Evolutionary conservation across 2,797 vertebrate genomes (phyloP).

Genomic region (Pyrrhura leucotis): DNA sequence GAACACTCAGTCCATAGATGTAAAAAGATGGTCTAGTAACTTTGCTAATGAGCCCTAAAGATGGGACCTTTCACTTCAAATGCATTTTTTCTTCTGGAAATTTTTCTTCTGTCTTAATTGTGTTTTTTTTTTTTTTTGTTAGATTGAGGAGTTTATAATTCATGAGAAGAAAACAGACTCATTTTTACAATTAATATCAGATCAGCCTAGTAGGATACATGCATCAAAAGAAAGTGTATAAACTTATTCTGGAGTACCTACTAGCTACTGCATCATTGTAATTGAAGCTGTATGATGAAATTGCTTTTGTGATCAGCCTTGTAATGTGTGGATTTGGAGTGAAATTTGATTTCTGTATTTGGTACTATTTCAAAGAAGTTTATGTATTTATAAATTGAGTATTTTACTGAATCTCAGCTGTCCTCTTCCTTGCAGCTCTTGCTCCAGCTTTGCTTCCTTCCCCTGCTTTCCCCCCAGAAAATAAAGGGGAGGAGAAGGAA

Average conservation of each 20-base stretch:
- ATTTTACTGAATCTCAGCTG: neutral
- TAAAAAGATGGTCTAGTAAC: neutral
- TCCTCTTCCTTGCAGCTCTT: neutral
- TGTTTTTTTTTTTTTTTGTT: neutral
- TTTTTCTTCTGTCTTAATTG: neutral
- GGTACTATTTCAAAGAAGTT: neutral
- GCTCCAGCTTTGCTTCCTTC: neutral
- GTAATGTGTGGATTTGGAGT: neutral
- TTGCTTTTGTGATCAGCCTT: neutral
- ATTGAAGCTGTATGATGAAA: neutral
- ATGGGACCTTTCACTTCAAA: neutral
- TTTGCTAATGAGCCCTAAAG: neutral
- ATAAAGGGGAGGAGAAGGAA: neutral
- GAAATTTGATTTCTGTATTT: neutral
- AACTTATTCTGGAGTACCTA: neutral
- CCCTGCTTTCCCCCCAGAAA: rapidly evolving
- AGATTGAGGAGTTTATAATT: neutral
- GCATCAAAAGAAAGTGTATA: neutral
- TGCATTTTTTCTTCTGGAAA: neutral
- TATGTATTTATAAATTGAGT: neutral
- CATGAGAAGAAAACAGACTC: neutral
- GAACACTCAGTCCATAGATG: neutral
- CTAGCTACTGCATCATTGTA: neutral
- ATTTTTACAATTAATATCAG: neutral
- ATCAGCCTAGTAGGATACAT: neutral